Conservation (phyloP, 64 coral and sea anemone species). For the Actinia tenebrosa region DNA sequence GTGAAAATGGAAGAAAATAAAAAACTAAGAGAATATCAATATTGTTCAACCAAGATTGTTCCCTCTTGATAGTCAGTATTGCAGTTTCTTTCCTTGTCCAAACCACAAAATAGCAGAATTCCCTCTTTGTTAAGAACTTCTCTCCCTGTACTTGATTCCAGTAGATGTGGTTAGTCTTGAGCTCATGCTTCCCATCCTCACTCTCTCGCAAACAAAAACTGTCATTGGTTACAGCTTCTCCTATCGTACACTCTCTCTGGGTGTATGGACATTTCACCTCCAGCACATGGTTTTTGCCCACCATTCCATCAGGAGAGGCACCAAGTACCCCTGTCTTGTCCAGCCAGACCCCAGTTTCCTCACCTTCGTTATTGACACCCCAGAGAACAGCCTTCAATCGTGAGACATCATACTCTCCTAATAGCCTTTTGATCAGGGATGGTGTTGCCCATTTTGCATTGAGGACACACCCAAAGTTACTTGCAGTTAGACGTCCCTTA, state of each 20-base stretch:
- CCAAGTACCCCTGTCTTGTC: conserved; percentile 4
- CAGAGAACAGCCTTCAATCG: no score
- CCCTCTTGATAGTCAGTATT: no score
- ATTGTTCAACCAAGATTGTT: no score
- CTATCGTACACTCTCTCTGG: conserved; percentile 1
- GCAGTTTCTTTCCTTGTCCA: conserved; percentile 36
- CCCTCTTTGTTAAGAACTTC: not conserved
- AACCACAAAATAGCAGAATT: conserved; percentile 32
- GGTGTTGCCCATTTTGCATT: conserved; percentile 2
- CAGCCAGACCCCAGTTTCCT: not conserved
- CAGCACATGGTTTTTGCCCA: conserved; percentile 21
- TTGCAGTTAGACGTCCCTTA: not conserved
- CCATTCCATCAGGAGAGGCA: conserved; percentile 31
- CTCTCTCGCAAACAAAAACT: conserved; percentile 25
- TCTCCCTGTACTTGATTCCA: conserved; percentile 29
- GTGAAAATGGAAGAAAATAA: no score
- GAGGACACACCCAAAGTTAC: conserved; percentile 19
- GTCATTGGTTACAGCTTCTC: conserved; percentile 13
- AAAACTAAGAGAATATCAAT: no score
- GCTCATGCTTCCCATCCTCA: not conserved
- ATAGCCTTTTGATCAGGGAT: no score
- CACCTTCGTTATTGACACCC: no score
- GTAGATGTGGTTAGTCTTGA: conserved; percentile 20
- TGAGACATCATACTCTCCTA: no score
- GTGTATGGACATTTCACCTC: conserved; percentile 33